phyloP scores from a whole-genome alignment of 2,888 invertebrate genomes.

The Patella pellucida region DNA sequence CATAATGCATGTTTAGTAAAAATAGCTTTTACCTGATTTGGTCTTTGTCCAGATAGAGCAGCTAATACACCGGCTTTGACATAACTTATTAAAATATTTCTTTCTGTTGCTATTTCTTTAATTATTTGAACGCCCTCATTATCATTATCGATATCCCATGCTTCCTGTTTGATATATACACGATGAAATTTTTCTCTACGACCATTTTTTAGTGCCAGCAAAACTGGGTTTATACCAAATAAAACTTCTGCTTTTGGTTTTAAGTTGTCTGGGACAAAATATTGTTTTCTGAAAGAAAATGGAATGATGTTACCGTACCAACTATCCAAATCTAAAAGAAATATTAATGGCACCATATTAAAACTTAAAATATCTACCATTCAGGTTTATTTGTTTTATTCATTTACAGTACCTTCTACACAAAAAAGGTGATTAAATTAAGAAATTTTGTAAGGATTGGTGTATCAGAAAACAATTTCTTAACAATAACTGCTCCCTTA shows the following conservation, averaged over 20 bases:
- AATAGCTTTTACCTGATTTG: conserved; percentile 48
- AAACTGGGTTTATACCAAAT: conserved; percentile 58
- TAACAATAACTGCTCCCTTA: too few species aligned
- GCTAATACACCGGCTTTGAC: conserved; percentile 36
- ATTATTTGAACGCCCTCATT: conserved; percentile 29
- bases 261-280: conserved; percentile 12
- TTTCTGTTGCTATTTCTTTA: conserved; percentile 30
- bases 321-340: too few species aligned
- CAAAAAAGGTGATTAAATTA: too few species aligned
- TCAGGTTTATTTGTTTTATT: too few species aligned
- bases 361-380: too few species aligned
- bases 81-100: conserved; percentile 30
- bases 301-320: too few species aligned
- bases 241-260: conserved; percentile 48
- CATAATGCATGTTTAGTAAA: too few species aligned
- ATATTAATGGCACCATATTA: too few species aligned
- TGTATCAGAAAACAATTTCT: too few species aligned
- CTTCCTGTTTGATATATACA: conserved; percentile 40
- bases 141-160: conserved; percentile 20
- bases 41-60: conserved; percentile 40
- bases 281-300: not conserved
- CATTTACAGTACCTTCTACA: too few species aligned
- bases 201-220: conserved; percentile 43
- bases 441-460: too few species aligned
- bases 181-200: conserved; percentile 42